Evolutionary conservation across 2,888 invertebrate genomes (phyloP).

Genomic region (Lampropteryx suffumata): DNA sequence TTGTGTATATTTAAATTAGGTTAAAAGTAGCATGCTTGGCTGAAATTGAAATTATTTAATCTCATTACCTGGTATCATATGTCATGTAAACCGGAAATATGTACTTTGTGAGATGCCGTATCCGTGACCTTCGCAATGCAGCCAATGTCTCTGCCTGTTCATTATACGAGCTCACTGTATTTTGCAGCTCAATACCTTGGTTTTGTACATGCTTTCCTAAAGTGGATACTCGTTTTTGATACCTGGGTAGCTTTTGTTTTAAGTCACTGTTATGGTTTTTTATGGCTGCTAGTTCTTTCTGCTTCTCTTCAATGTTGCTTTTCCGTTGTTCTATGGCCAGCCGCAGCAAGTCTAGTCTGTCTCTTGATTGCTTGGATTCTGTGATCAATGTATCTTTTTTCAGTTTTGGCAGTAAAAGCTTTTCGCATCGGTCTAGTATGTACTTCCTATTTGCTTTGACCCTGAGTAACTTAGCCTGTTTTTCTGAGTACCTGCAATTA

Average conservation of each 20-base stretch:
- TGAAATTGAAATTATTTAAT: too few species aligned
- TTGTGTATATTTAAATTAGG: not conserved
- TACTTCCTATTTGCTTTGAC: conserved; percentile 82
- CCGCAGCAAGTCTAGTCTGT: conserved; percentile 65
- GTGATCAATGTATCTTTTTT: conserved; percentile 67
- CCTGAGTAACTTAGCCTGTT: conserved; percentile 83
- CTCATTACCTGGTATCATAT: conserved; percentile 65
- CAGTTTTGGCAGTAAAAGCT: conserved; percentile 60
- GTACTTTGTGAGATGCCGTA: conserved; percentile 71
- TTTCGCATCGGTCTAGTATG: conserved; percentile 81
- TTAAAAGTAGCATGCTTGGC: not conserved
- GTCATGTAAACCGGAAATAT: conserved; percentile 78
- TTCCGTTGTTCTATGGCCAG: conserved; percentile 72
- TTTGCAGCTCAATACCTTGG: conserved; percentile 61
- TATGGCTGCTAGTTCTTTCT: conserved; percentile 51
- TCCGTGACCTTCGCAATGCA: conserved; percentile 63
- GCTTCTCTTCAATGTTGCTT: conserved; percentile 60
- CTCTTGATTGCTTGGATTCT: conserved; percentile 69
- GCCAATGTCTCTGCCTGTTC: conserved; percentile 60
- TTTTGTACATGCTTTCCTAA: conserved; percentile 61
- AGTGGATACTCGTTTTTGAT: conserved; percentile 68
- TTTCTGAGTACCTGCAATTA: conserved; percentile 83
- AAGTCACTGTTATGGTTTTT: conserved; percentile 64
- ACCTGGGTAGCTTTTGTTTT: conserved; percentile 64
- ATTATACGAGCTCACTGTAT: conserved; percentile 53